Evolutionary conservation across 2,888 invertebrate genomes (phyloP), one percentile per base, ranked within the genome.

Genomic region (Globia sparganii): DNA sequence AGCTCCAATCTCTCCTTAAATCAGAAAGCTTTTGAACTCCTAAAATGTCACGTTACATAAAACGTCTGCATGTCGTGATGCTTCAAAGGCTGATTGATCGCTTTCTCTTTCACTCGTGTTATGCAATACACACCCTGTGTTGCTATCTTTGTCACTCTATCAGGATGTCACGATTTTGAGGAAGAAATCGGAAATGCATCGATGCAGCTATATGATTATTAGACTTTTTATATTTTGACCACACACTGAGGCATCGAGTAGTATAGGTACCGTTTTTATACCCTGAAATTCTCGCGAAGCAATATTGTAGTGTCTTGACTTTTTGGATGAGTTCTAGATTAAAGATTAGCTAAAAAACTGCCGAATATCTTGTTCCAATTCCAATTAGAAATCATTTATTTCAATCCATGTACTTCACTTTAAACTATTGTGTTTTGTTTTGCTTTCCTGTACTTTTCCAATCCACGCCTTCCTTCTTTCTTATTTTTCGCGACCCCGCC

Each of bases 31-130:
- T 81, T 83, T 77, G 80, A 75, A 66, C 78, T 71, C 40, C 75
- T 77, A 68, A 87, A 86, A 87, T 87, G 88, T 80, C 81, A 86
- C 31, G 78, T 89, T 89, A 83, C 58, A 81, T 89, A 89, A 86
- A 77, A 56, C 37, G 68, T 77, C 85, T 85, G 86, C 80, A 80
- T 69, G 78, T 82, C 77, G 72, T 68, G 82, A 65, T 80, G 67
- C 77, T 75, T 77, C 80, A 77, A 83, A 84, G 83, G 77, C 74
- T 86, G 76, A 80, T 84, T 61, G 77, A 73, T 78, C 61, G 87
- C 83, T 89, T 89, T 90, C 90, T 85, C 90, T 88, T 85, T 88
- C 84, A 87, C 80, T 76, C 87, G 9, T 43, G 40, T 90, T 90
- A 62, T 67, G 73, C 82, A 87, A 88, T 70, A 49, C 49, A 73